Evolutionary conservation across 2,888 invertebrate genomes (phyloP).

Genomic region (Pyrochroa serraticornis): DNA sequence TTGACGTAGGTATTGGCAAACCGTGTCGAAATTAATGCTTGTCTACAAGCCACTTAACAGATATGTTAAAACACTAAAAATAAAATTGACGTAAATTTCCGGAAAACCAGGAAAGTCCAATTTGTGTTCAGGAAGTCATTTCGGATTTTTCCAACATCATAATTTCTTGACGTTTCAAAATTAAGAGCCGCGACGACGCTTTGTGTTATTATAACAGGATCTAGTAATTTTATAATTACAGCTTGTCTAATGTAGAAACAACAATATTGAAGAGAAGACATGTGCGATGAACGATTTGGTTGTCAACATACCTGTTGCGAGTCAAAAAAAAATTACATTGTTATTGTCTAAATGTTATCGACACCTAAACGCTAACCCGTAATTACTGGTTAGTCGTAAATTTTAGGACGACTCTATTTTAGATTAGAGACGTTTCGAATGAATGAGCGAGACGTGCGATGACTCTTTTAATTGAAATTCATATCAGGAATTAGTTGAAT

Average conservation of each 20-base stretch:
- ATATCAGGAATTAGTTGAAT: constrained; percentile 1
- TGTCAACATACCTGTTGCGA: constrained; percentile 11
- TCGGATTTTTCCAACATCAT: no score
- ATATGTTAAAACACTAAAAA: no score
- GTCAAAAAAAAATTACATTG: constrained; percentile 17
- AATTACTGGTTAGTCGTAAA: constrained; percentile 9
- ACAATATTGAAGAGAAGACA: constrained; percentile 22
- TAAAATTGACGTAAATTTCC: no score
- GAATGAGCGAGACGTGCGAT: not conserved
- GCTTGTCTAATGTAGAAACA: constrained; percentile 27
- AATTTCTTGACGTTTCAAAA: no score
- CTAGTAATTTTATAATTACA: constrained; percentile 30
- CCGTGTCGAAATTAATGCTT: no score
- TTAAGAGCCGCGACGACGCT: no score
- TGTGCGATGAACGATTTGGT: constrained; percentile 14
- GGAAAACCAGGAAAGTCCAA: no score
- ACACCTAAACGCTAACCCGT: constrained; percentile 12
- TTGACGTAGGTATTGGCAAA: no score
- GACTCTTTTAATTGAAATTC: constrained; percentile 11
- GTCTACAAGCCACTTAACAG: no score
- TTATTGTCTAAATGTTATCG: constrained; percentile 20
- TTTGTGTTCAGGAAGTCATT: no score
- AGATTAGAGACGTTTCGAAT: no score
- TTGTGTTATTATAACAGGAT: constrained; percentile 27
- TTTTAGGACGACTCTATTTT: no score